A percentile compares a stretch with the other conserved stretches of the same genome.
Evolutionary conservation across 2,797 vertebrate species (phyloP).

Genomic region (Urosaurus nigricauda): DNA sequence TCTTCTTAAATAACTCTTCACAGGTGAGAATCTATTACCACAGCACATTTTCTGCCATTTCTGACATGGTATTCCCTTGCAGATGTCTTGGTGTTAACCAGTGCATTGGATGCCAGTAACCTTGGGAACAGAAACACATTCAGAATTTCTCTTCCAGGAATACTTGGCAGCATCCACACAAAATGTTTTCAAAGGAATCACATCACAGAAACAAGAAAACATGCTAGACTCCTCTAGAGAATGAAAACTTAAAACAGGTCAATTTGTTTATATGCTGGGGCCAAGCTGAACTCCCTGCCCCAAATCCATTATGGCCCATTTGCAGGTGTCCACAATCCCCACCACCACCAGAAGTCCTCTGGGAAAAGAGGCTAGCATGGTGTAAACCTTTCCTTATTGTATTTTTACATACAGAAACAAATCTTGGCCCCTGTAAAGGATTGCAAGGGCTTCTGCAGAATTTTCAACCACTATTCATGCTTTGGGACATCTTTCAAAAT

Average conservation of each 20-base stretch:
- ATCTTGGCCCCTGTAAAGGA: no score
- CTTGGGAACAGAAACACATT: slow-evolving; percentile 18
- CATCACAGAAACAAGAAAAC: slow-evolving; percentile 16
- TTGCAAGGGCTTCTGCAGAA: no score
- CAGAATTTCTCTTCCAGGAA: slow-evolving; percentile 20
- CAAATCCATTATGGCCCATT: background rate
- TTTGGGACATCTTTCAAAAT: no score
- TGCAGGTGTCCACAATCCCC: background rate
- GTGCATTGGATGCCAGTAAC: background rate
- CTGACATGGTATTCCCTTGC: background rate
- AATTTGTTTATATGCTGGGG: background rate
- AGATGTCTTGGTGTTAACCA: background rate
- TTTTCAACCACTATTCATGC: no score
- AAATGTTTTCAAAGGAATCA: slow-evolving; percentile 20
- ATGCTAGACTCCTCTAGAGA: background rate
- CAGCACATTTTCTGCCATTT: background rate
- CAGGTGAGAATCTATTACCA: background rate
- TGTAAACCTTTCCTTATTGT: no score
- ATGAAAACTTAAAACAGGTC: background rate
- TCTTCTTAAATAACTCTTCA: background rate
- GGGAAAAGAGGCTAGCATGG: no score
- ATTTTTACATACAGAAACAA: no score
- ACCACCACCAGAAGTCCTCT: background rate
- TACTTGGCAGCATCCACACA: slow-evolving; percentile 19
- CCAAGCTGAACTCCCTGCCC: background rate